Evolutionary conservation across 2,797 vertebrate species (phyloP).

Genomic region (Lophotriccus pileatus): DNA sequence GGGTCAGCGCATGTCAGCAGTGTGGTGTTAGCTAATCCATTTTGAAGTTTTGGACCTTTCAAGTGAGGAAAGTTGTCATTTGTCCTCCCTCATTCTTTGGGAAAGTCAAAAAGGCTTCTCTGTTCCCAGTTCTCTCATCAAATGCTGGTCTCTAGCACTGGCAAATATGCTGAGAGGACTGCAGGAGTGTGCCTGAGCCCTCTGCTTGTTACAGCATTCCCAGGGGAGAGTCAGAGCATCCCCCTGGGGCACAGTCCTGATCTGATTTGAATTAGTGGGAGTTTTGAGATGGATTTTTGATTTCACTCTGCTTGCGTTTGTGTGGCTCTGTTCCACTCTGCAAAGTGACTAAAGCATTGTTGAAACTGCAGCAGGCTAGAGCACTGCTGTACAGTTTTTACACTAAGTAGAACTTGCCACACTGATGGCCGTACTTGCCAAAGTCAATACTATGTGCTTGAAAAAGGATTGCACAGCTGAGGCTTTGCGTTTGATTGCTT

Average conservation of each 20-base stretch:
- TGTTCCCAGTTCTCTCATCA: neutral
- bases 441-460: neutral
- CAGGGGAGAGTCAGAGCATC: neutral
- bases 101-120: neutral
- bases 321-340: neutral
- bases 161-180: neutral
- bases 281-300: neutral
- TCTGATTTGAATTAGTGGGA: neutral
- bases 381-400: conserved; percentile 2
- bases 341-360: neutral
- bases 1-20: conserved; percentile 30
- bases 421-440: neutral
- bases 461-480: conserved; percentile 24
- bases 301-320: neutral
- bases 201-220: neutral
- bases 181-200: neutral
- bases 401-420: neutral
- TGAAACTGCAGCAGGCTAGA: neutral
- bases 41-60: conserved; percentile 46
- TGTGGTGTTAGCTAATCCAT: conserved; percentile 9
- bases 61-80: conserved; percentile 27
- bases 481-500: neutral
- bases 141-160: neutral
- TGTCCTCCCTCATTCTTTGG: neutral
- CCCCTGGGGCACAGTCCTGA: neutral